Base-by-base conservation (phyloP, 1,140 invertebrate species). In the Galleria mellonella region DNA sequence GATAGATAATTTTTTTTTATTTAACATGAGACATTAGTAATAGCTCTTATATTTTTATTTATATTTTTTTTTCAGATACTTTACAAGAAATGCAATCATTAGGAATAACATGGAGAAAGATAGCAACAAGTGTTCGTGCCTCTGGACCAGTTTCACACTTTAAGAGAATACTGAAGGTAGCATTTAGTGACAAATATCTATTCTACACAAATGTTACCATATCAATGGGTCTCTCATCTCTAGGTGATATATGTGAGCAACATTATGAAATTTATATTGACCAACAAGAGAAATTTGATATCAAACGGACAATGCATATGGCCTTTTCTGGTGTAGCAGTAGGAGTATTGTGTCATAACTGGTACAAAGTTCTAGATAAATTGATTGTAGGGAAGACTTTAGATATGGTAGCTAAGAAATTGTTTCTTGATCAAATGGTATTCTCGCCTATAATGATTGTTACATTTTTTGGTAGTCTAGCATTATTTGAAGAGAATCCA, bases 141-240 rank as follows among this genome's bases (percentile, higher is more conserved):
- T 62, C 54, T 10, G 44, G 53, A 9, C 36, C 64, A 10, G 13
- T 60, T 4, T 48, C 64, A 44, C 51, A 50, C 9, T 35, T 76
- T 6, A 67, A 49, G 61, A 72, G 51, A 53, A 40, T 64, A 43
- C 54, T 72, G 1, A 73, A 63, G 62, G 53, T 79, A 4, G 89
- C 89, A 15, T 93, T 94, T 66, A 93, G 91, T 62, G 83, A 88
- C 17, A 94, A 91, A 77, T 92, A 94, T 86, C 87, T 97, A 36
- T 84, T 97, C 7, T 88, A 92, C 43, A 97, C 96, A 36, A 97
- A 97, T 87, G 89, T 95, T n/a, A 88, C 89, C 3, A 93, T 97
- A 72, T 96, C 95, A 2, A 71, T 93, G 46, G 86, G 83, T 2
- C 87, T 97, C 15, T 96, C 94, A 41, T 91, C 90, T 9, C 50